Base-by-base conservation (phyloP, 2,797 vertebrate genomes). In the Macroramphosus scolopax region DNA sequence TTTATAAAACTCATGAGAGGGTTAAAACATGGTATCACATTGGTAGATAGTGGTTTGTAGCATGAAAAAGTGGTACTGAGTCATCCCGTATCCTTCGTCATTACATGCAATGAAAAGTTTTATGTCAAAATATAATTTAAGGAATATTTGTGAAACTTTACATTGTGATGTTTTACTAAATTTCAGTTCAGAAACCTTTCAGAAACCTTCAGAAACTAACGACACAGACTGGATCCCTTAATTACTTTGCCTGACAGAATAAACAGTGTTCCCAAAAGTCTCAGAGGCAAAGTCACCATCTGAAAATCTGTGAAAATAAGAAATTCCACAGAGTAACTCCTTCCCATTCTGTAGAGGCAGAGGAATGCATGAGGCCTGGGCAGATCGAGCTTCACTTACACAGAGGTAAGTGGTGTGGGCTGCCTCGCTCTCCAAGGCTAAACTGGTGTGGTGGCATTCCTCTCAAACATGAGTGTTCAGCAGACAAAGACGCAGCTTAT, bases 391-490 rank as follows among this genome's bases (percentile, higher is more conserved):
- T 70, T 56, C 57, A 15, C 56, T 81, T 52, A 45, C 65, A 51
- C 36, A 57, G 77, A 79, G 70, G 59, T 62, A 64, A 58, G 67
- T 26, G 40, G 78, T 52, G 61, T 25, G 58, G 51, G 47, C 54
- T 67, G 51, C 59, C 52, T 72, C 29, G 1, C 64, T 74, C 24
- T 40, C 51, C 14, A 14, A 52, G 40, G 58, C 58, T 40, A 49
- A 82, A 81, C 83, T 58, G 68, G 77, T 78, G 75, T 26, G 71
- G 61, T 72, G 66, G 64, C 85, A 86, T 87, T 87, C 82, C 78
- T 77, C 37, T 34, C 10, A 0, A 39, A 65, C 56, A 56, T 44
- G 45, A 67, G 45, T 17, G 58, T 54, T 63, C 68, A 60, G 31
- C 64, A 73, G 75, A 82, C 69, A 78, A 78, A 72, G 48, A 61